A percentile compares a stretch with the other conserved stretches of the same genome.
These are phyloP conservation scores for Hypena proboscidalis DNA, from an alignment of 2,888 invertebrate genomes.

Conservation along the genomic window DNA sequence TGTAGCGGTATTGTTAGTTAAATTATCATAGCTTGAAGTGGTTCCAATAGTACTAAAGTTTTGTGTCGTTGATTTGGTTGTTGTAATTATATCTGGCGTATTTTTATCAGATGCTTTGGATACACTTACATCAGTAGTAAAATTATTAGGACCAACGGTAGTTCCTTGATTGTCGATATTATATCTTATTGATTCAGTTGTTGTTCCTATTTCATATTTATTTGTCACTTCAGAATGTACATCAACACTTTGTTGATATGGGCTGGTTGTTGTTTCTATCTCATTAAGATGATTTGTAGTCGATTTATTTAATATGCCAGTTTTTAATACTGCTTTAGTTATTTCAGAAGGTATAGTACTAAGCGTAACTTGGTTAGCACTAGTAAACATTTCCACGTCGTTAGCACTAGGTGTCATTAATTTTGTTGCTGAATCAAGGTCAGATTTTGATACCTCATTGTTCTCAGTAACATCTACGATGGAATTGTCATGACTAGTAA, in stretches of 20 bases:
- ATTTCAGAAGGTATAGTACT: too few relatives aligned
- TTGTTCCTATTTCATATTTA: too few relatives aligned
- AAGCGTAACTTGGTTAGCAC: too few relatives aligned
- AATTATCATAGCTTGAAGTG: not conserved
- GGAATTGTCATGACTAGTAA: too few relatives aligned
- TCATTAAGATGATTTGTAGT: conserved; percentile 3
- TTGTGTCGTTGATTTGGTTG: not conserved
- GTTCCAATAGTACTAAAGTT: not conserved
- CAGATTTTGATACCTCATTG: too few relatives aligned
- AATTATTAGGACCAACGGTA: not conserved
- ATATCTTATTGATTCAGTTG: not conserved
- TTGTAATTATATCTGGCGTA: not conserved
- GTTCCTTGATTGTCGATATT: too few relatives aligned
- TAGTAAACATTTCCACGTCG: too few relatives aligned
- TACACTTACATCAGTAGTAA: not conserved
- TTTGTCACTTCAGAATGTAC: too few relatives aligned
- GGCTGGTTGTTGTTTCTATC: not conserved
- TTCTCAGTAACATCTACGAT: too few relatives aligned
- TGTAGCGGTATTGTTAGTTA: not conserved
- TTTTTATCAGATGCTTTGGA: not conserved
- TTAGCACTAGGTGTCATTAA: too few relatives aligned
- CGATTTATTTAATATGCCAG: not conserved
- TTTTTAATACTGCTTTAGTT: not conserved
- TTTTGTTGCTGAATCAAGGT: too few relatives aligned
- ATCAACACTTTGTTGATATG: too few relatives aligned